phyloP scores from a whole-genome alignment of 2,113 vertebrate species.

The Trinectes maculatus region DNA sequence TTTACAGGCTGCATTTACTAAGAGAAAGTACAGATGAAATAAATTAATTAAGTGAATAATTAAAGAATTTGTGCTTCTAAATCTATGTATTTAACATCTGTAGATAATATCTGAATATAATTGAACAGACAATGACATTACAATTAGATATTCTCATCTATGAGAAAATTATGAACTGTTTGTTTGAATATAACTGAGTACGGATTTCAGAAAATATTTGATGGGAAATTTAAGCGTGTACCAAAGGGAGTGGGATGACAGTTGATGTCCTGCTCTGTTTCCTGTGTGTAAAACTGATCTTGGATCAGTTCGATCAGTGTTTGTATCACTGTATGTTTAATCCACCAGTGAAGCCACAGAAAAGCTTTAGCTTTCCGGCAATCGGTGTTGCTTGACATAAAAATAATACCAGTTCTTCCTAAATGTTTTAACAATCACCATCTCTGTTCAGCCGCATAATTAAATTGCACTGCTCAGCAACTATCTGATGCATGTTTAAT shows the following conservation, averaged over 20 bases:
- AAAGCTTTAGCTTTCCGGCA: conserved; percentile 11
- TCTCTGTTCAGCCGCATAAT: conserved; percentile 66
- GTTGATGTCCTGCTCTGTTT: no score
- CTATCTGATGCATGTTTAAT: conserved; percentile 54
- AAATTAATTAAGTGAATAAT: neutral
- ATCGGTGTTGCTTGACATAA: conserved; percentile 31
- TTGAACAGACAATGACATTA: conserved; percentile 30
- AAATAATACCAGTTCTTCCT: conserved; percentile 54
- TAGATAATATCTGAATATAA: conserved; percentile 26
- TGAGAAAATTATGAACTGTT: conserved; percentile 7
- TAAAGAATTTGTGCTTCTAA: conserved; percentile 53
- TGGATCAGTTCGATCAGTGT: conserved; percentile 17
- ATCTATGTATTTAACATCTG: conserved; percentile 28
- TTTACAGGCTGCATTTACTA: conserved; percentile 10
- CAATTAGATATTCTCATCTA: conserved; percentile 15
- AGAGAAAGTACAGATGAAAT: neutral
- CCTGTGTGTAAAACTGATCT: conserved; percentile 1
- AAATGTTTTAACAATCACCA: conserved; percentile 67
- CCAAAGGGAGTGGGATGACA: neutral
- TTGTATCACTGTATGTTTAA: neutral
- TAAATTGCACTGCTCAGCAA: conserved; percentile 61
- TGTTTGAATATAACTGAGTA: conserved; percentile 1
- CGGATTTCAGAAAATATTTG: neutral
- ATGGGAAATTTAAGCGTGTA: conserved; percentile 13
- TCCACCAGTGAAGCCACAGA: conserved; percentile 22